These are phyloP conservation scores for Pseudochirops cupreus DNA, from an alignment of 2,797 vertebrate genomes.

Conservation along the genomic window DNA sequence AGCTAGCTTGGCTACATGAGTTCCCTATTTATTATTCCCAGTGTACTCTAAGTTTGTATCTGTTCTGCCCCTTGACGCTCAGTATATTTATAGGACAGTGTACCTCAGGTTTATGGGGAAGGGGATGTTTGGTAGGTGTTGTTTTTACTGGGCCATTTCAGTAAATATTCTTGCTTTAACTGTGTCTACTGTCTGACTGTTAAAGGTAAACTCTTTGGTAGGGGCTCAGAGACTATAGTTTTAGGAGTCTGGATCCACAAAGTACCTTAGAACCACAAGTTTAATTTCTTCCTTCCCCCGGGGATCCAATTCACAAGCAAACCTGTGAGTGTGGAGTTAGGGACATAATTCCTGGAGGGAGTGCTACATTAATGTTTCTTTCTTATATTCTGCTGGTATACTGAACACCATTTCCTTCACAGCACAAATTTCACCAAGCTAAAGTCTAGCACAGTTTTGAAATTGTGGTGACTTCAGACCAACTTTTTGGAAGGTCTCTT, in stretches of 20 bases:
- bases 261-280: not conserved
- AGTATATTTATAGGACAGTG: not conserved
- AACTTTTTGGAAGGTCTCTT: slow-evolving; percentile 16
- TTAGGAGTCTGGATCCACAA: not conserved
- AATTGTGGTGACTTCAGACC: slow-evolving; percentile 16
- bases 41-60: not conserved
- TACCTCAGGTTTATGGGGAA: not conserved
- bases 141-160: not conserved
- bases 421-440: not conserved
- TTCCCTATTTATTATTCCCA: not conserved
- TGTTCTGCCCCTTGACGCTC: not conserved
- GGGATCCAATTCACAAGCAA: not conserved
- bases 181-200: not conserved
- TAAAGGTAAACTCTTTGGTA: not conserved
- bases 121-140: not conserved
- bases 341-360: not conserved
- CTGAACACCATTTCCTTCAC: slow-evolving; percentile 21
- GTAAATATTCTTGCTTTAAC: not conserved
- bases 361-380: not conserved
- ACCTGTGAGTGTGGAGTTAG: not conserved
- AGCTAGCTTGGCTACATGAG: not conserved
- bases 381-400: slow-evolving; percentile 6
- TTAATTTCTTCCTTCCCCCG: not conserved
- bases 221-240: not conserved
- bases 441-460: not conserved